Conservation (phyloP, 2,888 invertebrate genomes). For the Platynereis dumerilii region DNA sequence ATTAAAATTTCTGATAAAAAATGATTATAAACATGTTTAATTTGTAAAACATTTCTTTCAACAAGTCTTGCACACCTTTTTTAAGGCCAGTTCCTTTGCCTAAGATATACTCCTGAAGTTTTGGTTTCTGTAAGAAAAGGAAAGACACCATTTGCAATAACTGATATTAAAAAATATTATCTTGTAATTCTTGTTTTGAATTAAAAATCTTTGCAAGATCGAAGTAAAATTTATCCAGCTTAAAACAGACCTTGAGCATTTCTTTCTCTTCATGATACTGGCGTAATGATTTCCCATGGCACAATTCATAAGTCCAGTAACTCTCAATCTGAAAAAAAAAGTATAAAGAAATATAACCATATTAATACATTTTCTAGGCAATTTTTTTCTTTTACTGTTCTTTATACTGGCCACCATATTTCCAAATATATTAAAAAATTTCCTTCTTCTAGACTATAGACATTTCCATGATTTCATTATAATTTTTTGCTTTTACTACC, state of each 20-base stretch:
- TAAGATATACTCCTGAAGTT: constrained; percentile 79
- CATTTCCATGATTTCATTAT: neutral
- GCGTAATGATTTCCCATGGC: constrained; percentile 87
- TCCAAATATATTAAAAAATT: too few species aligned
- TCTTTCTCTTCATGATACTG: constrained; percentile 97
- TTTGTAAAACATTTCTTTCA: too few species aligned
- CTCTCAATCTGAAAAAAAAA: constrained; percentile 55
- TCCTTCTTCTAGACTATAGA: neutral
- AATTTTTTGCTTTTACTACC: too few species aligned
- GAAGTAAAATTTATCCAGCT: neutral
- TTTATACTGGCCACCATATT: too few species aligned
- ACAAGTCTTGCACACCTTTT: neutral
- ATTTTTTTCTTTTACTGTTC: too few species aligned
- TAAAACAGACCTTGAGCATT: constrained; percentile 71
- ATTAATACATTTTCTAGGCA: too few species aligned
- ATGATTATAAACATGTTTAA: too few species aligned
- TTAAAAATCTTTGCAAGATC: neutral
- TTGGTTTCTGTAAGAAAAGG: constrained; percentile 44
- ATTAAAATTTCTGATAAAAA: too few species aligned
- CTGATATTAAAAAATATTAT: neutral
- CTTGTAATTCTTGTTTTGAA: neutral
- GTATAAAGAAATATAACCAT: neutral
- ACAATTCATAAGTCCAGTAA: constrained; percentile 97
- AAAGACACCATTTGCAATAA: neutral
- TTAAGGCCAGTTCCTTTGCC: constrained; percentile 65